phyloP scores from a whole-genome alignment of 37 sponge, comb jelly and placozoan species.

The Oopsacas minuta region DNA sequence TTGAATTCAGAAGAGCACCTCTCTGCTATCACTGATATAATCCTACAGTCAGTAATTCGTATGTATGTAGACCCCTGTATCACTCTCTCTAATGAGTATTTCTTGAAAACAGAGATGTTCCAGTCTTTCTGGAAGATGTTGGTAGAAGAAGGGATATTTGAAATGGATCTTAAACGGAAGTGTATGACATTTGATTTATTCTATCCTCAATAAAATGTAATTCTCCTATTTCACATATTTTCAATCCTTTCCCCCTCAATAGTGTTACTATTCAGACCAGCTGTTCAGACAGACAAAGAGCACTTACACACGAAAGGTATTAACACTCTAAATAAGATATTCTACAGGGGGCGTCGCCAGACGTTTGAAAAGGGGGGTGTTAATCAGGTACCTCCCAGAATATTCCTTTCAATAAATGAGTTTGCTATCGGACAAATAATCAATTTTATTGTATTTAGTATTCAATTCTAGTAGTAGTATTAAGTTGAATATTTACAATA shows the following conservation, averaged over 20 bases:
- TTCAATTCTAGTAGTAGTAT: too few relatives aligned
- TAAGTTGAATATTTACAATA: too few relatives aligned
- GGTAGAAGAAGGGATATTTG: conserved; percentile 17
- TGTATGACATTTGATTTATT: background rate
- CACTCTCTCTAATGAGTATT: background rate
- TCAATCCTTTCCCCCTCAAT: background rate
- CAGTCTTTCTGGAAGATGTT: background rate
- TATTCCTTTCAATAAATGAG: too few relatives aligned
- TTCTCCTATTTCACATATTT: too few relatives aligned
- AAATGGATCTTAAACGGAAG: background rate
- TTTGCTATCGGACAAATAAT: too few relatives aligned
- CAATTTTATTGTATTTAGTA: too few relatives aligned
- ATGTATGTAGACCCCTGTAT: background rate
- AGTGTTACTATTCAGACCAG: background rate
- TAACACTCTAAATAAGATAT: background rate
- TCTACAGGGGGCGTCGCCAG: too few relatives aligned
- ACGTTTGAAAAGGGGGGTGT: too few relatives aligned
- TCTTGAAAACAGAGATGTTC: background rate
- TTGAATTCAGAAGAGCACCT: background rate
- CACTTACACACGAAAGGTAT: background rate
- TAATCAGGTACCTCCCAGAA: too few relatives aligned
- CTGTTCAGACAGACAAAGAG: background rate
- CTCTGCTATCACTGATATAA: background rate
- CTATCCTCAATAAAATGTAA: too few relatives aligned
- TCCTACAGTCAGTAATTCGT: background rate